These are phyloP conservation scores for Emydura subglobosa DNA, from an alignment of 2,113 vertebrate species.

Conservation along the genomic window DNA sequence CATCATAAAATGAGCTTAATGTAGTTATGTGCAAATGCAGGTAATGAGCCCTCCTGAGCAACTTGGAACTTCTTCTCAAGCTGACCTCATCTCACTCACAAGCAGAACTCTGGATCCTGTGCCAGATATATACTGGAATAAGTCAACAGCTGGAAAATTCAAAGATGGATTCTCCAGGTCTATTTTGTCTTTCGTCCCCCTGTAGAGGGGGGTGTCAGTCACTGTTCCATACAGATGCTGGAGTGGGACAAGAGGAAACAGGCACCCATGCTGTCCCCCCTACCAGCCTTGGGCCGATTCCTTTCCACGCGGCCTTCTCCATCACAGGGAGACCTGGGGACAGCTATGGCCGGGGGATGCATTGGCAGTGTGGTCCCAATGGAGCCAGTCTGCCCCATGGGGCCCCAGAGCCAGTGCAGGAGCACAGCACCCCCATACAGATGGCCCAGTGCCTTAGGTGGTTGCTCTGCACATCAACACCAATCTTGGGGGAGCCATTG, in stretches of 20 bases:
- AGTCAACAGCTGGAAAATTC: not conserved
- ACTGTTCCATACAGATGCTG: not conserved
- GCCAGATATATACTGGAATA: not conserved
- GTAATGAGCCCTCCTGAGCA: not conserved
- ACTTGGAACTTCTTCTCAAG: not conserved
- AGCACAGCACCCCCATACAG: not conserved
- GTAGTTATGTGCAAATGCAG: not conserved
- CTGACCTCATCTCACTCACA: not conserved
- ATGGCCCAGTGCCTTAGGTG: too few relatives aligned
- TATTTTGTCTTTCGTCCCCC: not conserved
- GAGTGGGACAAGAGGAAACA: not conserved
- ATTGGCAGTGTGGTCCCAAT: not conserved
- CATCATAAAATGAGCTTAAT: not conserved
- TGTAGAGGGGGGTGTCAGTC: fast-evolving
- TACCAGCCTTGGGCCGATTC: not conserved
- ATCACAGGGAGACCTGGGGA: not conserved
- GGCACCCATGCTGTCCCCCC: fast-evolving
- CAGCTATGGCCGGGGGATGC: not conserved
- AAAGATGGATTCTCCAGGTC: not conserved
- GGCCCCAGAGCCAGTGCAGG: not conserved
- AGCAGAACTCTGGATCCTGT: not conserved
- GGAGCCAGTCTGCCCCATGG: not conserved
- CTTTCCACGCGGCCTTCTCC: not conserved
- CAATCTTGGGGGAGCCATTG: too few relatives aligned
- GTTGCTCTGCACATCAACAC: too few relatives aligned